Evolutionary conservation across 1,140 invertebrate genomes (phyloP).

Genomic region (Plectrocnemia conspersa): DNA sequence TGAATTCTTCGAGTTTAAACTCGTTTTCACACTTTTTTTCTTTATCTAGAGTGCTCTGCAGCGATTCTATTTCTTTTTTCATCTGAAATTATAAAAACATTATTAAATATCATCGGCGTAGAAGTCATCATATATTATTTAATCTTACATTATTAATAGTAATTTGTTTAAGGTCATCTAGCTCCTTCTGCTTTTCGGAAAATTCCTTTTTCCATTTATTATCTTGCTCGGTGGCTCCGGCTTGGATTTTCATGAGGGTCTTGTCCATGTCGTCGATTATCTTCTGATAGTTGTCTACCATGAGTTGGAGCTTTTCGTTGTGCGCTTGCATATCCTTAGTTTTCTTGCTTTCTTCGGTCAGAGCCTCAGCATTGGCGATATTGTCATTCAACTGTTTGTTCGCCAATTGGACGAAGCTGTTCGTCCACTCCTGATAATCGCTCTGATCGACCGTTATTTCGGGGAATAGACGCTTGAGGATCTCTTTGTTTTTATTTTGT

Average conservation of each 20-base stretch:
- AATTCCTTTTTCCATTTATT: conserved; percentile 15
- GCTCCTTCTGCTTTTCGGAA: conserved; percentile 10
- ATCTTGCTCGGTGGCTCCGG: conserved; percentile 2
- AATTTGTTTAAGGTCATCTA: conserved; percentile 11
- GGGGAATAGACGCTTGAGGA: conserved; percentile 59
- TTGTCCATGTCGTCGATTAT: conserved; percentile 64
- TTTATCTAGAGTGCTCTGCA: conserved; percentile 18
- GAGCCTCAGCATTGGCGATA: background rate
- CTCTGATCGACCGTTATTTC: conserved; percentile 45
- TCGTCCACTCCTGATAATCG: conserved; percentile 52
- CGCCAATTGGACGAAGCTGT: conserved; percentile 51
- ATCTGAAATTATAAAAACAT: conserved; percentile 24
- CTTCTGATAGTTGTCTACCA: conserved; percentile 66
- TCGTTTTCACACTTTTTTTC: conserved; percentile 14
- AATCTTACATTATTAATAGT: conserved; percentile 8
- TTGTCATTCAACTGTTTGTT: conserved; percentile 36
- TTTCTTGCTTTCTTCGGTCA: conserved; percentile 2
- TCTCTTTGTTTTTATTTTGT: conserved; percentile 52
- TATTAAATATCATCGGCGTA: background rate
- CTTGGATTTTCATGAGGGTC: conserved; percentile 14
- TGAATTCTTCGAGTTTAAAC: background rate
- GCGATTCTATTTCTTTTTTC: conserved; percentile 23
- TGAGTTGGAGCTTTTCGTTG: conserved; percentile 59
- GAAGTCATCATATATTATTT: background rate
- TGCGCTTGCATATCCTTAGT: conserved; percentile 45